Base-by-base conservation (phyloP, 2,888 invertebrate genomes). In the Salticus scenicus region DNA sequence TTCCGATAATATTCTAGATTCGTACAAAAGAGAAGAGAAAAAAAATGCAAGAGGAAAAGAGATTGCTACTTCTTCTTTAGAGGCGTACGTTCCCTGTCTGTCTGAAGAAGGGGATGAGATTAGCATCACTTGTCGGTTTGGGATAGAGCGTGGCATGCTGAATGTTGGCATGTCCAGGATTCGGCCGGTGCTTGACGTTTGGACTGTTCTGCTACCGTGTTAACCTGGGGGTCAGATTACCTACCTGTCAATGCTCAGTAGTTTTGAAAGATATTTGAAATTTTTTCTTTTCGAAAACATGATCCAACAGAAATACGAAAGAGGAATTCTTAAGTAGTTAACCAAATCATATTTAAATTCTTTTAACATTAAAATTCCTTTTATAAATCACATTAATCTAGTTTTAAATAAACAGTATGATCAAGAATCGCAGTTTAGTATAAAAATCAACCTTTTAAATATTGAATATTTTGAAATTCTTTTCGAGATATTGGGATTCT, bases 61-160 rank as follows among this genome's bases (percentile, higher is more conserved):
- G 20, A 67, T 4, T 37, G 37, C 66, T 66, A 66, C 31, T 30
- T n/a, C 66, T 31, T 66, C 66, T 66, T 31, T 31, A 20, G n/a
- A 20, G 20, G 67, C 67, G 67, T 67, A 33, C 67, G 67, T 37
- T n/a, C 67, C 37, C n/a, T 20, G 67, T 33, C 67, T 67, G 70
- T 66, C 80, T 31, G 31, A 30, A 24, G 30, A 17, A 27, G 51
- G 31, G 76, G 47, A 71, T 24, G n/a, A 82, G 81, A 82, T 82
- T 70, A 75, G 70, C 57, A 82, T 82, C 81, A 64, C 75, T 42
- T 70, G 64, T 80, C 73, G 30, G n/a, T 42, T 72, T 24, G 57
- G 57, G 24, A 57, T 24, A 57, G 47, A 47, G 24, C 27, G 31
- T 41, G 78, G 47, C 42, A 28, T 2, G 57, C 24, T 20, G 57